These are phyloP conservation scores for Sprattus sprattus DNA, from an alignment of 2,113 vertebrate genomes.

Conservation along the genomic window DNA sequence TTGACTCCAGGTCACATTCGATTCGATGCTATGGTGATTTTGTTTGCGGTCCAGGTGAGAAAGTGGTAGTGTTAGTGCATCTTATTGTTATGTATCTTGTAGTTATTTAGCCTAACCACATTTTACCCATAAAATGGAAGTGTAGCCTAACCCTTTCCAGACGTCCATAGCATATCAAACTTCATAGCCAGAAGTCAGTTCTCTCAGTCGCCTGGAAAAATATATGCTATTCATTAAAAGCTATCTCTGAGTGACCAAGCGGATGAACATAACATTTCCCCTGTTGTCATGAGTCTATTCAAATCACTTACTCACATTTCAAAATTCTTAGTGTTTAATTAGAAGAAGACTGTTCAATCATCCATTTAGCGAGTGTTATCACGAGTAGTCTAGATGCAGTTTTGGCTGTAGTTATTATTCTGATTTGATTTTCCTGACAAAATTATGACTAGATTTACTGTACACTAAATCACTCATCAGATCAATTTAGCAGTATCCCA, in stretches of 20 bases:
- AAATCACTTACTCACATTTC: not conserved
- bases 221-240: not conserved
- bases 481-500: not conserved
- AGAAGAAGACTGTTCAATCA: not conserved
- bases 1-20: not conserved
- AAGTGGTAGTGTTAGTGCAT: not conserved
- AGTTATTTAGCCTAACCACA: not conserved
- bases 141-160: not conserved
- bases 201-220: not conserved
- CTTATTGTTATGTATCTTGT: no score
- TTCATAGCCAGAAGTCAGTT: not conserved
- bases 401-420: not conserved
- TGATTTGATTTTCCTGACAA: not conserved
- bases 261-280: not conserved
- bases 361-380: no score
- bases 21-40: not conserved
- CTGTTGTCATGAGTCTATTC: not conserved
- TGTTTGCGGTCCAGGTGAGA: not conserved
- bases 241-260: not conserved
- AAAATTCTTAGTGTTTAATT: not conserved
- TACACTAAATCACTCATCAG: not conserved
- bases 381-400: no score
- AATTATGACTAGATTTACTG: not conserved
- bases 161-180: not conserved
- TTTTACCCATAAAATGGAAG: not conserved